Percentiles rank a stretch among this genome's conserved stretches.
Evolutionary conservation across 1,140 invertebrate genomes (phyloP).

Genomic region (Anagrus nilaparvatae): DNA sequence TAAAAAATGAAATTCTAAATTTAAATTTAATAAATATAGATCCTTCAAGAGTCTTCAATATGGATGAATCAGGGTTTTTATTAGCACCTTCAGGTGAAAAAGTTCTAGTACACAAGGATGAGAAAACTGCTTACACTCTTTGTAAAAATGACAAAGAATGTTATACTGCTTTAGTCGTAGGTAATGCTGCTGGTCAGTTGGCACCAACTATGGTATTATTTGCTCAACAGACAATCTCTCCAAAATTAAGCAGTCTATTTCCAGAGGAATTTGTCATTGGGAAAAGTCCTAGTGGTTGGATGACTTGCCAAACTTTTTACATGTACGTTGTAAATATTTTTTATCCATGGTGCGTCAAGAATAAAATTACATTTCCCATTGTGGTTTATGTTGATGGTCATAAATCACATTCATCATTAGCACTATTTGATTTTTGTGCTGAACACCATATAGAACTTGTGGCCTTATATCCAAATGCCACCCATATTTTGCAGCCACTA

Average conservation of each 20-base stretch:
- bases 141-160: conserved; percentile 21
- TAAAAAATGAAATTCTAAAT: conserved; percentile 15
- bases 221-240: conserved; percentile 19
- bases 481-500: too few relatives aligned
- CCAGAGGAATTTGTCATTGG: too few relatives aligned
- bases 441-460: conserved; percentile 30
- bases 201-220: conserved; percentile 25
- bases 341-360: conserved; percentile 22
- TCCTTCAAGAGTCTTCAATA: conserved; percentile 24
- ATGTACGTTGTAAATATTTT: conserved; percentile 27
- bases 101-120: conserved; percentile 23
- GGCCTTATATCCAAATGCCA: conserved; percentile 25
- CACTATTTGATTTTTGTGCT: too few relatives aligned
- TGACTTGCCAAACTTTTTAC: conserved; percentile 23
- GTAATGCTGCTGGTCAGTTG: conserved; percentile 23
- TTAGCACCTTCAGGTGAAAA: too few relatives aligned
- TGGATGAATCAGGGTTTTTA: conserved; percentile 29
- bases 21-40: conserved; percentile 16
- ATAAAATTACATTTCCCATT: conserved; percentile 24
- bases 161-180: conserved; percentile 24
- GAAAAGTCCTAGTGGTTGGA: too few relatives aligned
- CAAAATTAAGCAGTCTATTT: conserved; percentile 16
- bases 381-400: conserved; percentile 29
- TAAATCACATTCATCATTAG: conserved; percentile 24
- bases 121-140: conserved; percentile 28